Conservation (phyloP, 2,797 vertebrate species). For the Galagoides demidoff region DNA sequence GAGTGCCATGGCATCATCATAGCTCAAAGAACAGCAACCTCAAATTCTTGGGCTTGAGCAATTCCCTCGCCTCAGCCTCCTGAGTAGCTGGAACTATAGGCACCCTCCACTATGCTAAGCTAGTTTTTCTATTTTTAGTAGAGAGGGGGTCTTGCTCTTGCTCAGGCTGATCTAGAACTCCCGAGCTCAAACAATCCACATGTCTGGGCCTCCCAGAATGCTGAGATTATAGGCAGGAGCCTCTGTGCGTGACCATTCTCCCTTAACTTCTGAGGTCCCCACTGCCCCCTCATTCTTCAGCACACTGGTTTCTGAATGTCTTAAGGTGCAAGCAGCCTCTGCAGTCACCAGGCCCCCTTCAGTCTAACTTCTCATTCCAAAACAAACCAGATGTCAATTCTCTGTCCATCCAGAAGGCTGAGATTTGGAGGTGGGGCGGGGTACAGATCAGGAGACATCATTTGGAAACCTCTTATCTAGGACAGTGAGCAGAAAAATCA, state of each 20-base stretch:
- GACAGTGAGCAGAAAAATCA: not conserved
- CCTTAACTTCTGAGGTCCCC: not conserved
- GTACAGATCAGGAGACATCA: not conserved
- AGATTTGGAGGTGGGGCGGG: not conserved
- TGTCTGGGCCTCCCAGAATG: too few relatives aligned
- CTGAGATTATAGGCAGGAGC: too few relatives aligned
- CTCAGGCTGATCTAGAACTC: too few relatives aligned
- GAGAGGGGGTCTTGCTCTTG: too few relatives aligned
- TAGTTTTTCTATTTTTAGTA: too few relatives aligned
- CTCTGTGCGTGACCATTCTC: not conserved
- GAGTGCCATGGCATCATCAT: too few relatives aligned
- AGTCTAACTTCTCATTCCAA: not conserved
- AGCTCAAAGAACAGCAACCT: too few relatives aligned
- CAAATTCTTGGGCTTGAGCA: too few relatives aligned
- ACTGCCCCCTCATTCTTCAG: not conserved
- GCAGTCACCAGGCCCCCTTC: not conserved
- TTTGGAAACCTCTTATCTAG: constrained; percentile 17
- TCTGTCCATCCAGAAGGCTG: not conserved
- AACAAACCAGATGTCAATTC: not conserved
- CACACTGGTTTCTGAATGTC: not conserved
- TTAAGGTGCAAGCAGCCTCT: not conserved
- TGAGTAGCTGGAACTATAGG: too few relatives aligned
- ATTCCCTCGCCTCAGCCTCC: too few relatives aligned
- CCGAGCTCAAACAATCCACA: too few relatives aligned
- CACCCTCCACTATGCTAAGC: too few relatives aligned